Percentiles rank a stretch among this genome's conserved stretches.
Conservation (phyloP, 2,797 vertebrate species). For the Acanthopagrus latus region DNA sequence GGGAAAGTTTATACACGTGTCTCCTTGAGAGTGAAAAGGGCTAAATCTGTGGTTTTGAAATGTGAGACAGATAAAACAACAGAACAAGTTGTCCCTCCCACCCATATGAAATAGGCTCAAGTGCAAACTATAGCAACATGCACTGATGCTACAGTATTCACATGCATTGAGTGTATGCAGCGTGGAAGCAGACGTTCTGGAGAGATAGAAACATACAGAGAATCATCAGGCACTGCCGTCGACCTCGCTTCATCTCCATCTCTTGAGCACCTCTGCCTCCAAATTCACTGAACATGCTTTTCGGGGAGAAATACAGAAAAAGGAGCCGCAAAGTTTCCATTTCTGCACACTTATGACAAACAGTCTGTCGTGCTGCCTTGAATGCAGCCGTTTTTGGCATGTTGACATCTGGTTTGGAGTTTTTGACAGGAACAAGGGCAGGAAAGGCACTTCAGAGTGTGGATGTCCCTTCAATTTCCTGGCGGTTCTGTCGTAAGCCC, state of each 20-base stretch:
- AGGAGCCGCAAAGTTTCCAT: slow-evolving; percentile 46
- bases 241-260: slow-evolving; percentile 19
- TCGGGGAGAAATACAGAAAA: slow-evolving; percentile 44
- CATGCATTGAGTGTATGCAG: slow-evolving; percentile 31
- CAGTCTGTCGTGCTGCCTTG: slow-evolving; percentile 37
- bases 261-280: slow-evolving; percentile 30
- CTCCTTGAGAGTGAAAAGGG: slow-evolving; percentile 22
- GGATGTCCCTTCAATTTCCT: slow-evolving; percentile 75
- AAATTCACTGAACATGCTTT: slow-evolving; percentile 34
- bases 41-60: slow-evolving; percentile 45
- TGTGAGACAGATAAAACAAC: slow-evolving; percentile 23
- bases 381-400: slow-evolving; percentile 36
- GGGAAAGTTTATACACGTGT: slow-evolving; percentile 23
- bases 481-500: slow-evolving; percentile 60
- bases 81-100: slow-evolving; percentile 21
- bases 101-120: slow-evolving; percentile 40
- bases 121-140: slow-evolving; percentile 51
- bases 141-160: slow-evolving; percentile 45
- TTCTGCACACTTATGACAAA: slow-evolving; percentile 30
- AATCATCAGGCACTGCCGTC: slow-evolving; percentile 31
- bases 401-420: slow-evolving; percentile 69
- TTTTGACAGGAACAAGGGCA: slow-evolving; percentile 62
- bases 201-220: slow-evolving; percentile 17
- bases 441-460: slow-evolving; percentile 83
- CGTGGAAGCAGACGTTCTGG: slow-evolving; percentile 34